These are phyloP conservation scores for Emydoidea blandingii DNA, from an alignment of 2,797 vertebrate genomes.

Conservation along the genomic window DNA sequence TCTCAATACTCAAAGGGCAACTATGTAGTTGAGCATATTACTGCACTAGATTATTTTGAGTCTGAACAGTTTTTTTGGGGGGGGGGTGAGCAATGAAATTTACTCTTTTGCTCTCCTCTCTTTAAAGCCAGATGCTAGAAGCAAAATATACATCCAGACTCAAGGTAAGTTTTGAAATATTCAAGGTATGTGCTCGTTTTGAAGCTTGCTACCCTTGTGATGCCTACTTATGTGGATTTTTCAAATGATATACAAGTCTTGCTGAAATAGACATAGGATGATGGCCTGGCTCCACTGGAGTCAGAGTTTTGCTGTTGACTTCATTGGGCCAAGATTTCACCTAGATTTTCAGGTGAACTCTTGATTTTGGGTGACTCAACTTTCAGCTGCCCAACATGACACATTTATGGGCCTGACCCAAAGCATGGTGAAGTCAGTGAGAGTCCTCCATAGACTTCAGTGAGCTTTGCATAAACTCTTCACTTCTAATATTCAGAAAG, in stretches of 20 bases:
- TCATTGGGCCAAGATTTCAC: background rate
- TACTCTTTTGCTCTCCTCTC: slow-evolving; percentile 39
- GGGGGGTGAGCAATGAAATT: background rate
- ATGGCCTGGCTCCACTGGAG: background rate
- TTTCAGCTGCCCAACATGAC: background rate
- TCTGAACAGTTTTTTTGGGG: background rate
- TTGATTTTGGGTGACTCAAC: background rate
- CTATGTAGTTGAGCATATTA: rapidly evolving
- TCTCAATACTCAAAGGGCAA: background rate
- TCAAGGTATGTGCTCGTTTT: rapidly evolving
- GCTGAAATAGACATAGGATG: background rate
- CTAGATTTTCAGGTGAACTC: background rate
- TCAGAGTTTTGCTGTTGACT: background rate
- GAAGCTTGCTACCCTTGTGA: rapidly evolving
- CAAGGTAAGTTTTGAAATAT: slow-evolving; percentile 87
- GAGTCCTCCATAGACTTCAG: rapidly evolving
- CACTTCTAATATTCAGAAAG: background rate
- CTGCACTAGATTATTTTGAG: background rate
- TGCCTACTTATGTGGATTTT: background rate
- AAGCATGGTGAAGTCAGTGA: background rate
- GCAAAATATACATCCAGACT: slow-evolving; percentile 90
- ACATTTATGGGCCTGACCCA: background rate
- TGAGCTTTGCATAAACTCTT: background rate
- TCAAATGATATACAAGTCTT: rapidly evolving
- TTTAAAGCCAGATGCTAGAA: slow-evolving; percentile 85